Evolutionary conservation across 1,140 invertebrate genomes (phyloP).

Genomic region (Apis laboriosa): DNA sequence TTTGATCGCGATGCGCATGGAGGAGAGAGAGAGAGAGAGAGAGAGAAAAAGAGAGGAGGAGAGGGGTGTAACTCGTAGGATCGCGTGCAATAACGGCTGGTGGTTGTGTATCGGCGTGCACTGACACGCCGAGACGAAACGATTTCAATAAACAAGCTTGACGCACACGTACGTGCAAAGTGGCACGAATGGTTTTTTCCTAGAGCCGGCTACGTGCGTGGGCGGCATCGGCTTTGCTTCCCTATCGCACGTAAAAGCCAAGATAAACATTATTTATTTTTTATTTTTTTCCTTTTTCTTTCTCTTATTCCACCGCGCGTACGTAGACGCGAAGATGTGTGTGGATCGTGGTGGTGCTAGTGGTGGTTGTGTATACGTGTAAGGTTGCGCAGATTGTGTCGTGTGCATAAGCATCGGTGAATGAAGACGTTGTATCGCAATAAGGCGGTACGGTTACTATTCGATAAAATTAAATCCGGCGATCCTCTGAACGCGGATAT

Average conservation of each 20-base stretch:
- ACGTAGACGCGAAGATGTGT: not conserved
- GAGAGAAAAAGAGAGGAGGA: not conserved
- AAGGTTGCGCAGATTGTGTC: not conserved
- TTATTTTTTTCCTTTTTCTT: not conserved
- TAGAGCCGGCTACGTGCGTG: constrained; percentile 43
- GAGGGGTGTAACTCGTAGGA: not conserved
- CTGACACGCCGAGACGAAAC: constrained; percentile 33
- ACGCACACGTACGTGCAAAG: constrained; percentile 44
- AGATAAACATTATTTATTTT: constrained; percentile 48
- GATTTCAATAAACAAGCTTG: constrained; percentile 48
- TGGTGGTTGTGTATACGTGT: not conserved
- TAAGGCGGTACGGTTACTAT: constrained; percentile 32
- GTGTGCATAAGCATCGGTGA: constrained; percentile 24
- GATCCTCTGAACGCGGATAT: constrained; percentile 35
- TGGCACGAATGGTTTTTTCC: constrained; percentile 52
- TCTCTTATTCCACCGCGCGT: not conserved
- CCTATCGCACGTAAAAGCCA: constrained; percentile 51
- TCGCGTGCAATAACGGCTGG: constrained; percentile 27
- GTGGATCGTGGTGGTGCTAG: not conserved
- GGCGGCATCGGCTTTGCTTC: constrained; percentile 36
- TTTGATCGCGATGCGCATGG: constrained; percentile 12
- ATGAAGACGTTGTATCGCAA: constrained; percentile 43
- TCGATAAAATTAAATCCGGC: constrained; percentile 18
- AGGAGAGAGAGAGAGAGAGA: not conserved
- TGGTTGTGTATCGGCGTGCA: not conserved